Evolutionary conservation across 2,797 vertebrate genomes (phyloP).

Genomic region (Gambusia yucatana): DNA sequence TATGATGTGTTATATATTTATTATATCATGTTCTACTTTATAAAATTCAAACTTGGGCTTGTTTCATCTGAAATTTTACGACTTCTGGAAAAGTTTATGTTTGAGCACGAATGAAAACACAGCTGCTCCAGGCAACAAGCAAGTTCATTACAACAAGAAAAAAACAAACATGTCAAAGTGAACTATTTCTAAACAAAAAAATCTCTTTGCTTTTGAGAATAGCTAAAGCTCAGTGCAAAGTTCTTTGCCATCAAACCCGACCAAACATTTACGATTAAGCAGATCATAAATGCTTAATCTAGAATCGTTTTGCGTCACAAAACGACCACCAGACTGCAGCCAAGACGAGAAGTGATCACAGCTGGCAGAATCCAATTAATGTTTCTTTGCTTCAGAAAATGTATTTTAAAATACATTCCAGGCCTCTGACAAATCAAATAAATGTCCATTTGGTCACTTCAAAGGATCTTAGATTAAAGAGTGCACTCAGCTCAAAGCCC

Average conservation of each 20-base stretch:
- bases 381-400: slow-evolving; percentile 29
- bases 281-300: not conserved
- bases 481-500: slow-evolving; percentile 12
- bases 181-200: not conserved
- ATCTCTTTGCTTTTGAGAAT: not conserved
- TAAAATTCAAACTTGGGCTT: not conserved
- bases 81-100: not conserved
- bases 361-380: slow-evolving; percentile 37
- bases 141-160: not conserved
- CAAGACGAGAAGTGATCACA: slow-evolving; percentile 9
- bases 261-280: slow-evolving; percentile 1
- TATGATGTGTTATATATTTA: not conserved
- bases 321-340: slow-evolving; percentile 14
- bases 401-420: slow-evolving; percentile 39
- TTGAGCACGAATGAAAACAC: not conserved
- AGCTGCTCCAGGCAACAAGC: not conserved
- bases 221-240: not conserved
- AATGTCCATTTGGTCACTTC: slow-evolving; percentile 22
- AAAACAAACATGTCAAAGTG: not conserved
- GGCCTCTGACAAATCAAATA: slow-evolving; percentile 34
- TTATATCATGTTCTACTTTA: not conserved
- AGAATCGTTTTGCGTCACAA: not conserved
- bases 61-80: not conserved
- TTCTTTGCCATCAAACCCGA: not conserved
- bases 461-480: slow-evolving; percentile 12